Conservation (phyloP, 2,113 vertebrate species). For the Strix uralensis region DNA sequence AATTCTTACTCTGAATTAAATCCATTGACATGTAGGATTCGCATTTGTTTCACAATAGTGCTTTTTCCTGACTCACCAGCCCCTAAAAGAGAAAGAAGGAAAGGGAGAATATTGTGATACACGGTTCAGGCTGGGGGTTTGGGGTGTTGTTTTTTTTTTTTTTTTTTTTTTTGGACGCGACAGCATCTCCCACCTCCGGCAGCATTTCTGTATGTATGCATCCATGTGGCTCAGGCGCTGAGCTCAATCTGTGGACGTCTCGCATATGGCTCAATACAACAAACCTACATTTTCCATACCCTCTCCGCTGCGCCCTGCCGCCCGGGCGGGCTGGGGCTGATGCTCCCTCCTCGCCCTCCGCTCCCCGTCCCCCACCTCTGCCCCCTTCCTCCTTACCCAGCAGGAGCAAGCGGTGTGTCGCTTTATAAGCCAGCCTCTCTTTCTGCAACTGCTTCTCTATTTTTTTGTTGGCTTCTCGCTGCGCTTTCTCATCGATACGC, state of each 20-base stretch:
- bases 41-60: conserved; percentile 99
- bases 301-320: conserved; percentile 53
- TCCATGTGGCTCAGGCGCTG: conserved; percentile 43
- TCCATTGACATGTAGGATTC: conserved; percentile 97
- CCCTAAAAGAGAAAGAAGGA: conserved; percentile 80
- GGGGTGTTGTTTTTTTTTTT: background rate
- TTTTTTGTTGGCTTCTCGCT: conserved; percentile 98
- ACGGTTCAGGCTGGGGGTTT: background rate
- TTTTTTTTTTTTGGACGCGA: background rate
- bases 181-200: conserved; percentile 42
- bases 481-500: conserved; percentile 96
- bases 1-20: conserved; percentile 98
- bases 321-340: conserved; percentile 67
- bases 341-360: background rate
- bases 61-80: conserved; percentile 99
- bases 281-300: background rate
- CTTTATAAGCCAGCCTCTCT: conserved; percentile 94
- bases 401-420: conserved; percentile 93
- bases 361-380: background rate
- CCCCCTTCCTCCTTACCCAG: conserved; percentile 84
- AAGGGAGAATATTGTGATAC: conserved; percentile 33
- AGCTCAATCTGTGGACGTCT: background rate
- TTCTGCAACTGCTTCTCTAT: conserved; percentile 97
- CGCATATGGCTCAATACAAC: background rate
- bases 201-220: background rate